These are phyloP conservation scores for Triops longicaudatus DNA, from an alignment of 1,140 invertebrate genomes.

Conservation along the genomic window DNA sequence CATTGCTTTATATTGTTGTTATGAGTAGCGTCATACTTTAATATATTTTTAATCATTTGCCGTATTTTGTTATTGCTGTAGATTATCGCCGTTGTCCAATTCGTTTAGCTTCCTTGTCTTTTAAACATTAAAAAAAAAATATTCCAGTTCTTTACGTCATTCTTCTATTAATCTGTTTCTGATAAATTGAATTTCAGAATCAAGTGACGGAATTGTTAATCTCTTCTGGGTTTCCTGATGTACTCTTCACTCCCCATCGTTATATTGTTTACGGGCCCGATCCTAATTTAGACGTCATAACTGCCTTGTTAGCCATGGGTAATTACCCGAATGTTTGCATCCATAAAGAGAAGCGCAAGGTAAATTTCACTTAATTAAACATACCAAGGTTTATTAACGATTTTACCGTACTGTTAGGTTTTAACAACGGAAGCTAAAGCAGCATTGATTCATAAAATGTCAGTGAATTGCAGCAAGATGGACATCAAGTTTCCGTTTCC, in stretches of 20 bases:
- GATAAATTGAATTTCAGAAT: conserved; percentile 38
- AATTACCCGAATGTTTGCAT: conserved; percentile 94
- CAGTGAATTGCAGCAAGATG: conserved; percentile 84
- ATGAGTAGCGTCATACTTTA: neutral
- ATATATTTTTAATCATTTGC: no score
- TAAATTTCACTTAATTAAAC: conserved; percentile 36
- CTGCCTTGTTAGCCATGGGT: conserved; percentile 77
- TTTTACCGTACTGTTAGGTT: conserved; percentile 47
- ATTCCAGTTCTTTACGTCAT: no score
- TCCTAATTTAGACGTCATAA: conserved; percentile 70
- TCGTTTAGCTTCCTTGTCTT: no score
- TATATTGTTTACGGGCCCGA: conserved; percentile 54
- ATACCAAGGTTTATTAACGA: conserved; percentile 24
- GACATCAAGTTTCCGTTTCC: conserved; percentile 82
- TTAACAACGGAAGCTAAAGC: conserved; percentile 89
- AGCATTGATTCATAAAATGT: conserved; percentile 92
- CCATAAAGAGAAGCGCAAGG: conserved; percentile 88
- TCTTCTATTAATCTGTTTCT: neutral
- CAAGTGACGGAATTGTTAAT: conserved; percentile 79
- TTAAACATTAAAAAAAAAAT: no score
- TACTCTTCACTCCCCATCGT: conserved; percentile 24
- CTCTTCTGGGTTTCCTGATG: conserved; percentile 60
- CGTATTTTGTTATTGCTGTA: no score
- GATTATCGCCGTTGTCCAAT: no score
- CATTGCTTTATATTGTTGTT: neutral